Evolutionary conservation across 2,113 vertebrate species (phyloP), one percentile per base, ranked within the genome.

Genomic region (Amphilophus citrinellus): DNA sequence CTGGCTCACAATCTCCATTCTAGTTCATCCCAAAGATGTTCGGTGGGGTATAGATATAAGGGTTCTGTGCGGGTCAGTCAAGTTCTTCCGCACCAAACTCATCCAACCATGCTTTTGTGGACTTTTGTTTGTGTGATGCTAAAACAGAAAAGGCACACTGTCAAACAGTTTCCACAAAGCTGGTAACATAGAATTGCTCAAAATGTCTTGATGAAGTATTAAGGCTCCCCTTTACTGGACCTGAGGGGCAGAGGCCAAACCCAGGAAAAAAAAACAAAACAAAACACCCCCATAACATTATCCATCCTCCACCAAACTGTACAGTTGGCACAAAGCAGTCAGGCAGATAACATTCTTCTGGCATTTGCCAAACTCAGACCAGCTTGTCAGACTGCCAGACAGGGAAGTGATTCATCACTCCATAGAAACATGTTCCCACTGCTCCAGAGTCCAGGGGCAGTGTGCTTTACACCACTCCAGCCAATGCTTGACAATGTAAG

Each of bases 281-380:
- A 71, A 2, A 39, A 39, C 8, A 39, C 2, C 22, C 14, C 0
- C 5, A 71, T 4, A 71, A 22, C 10, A 15, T 71, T 30, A 2
- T 13, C 24, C 42, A 27, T 71, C 24, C 42, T 71, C 66, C 66
- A 71, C 15, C 3, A 71, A 71, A 68, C 42, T 50, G 22, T 68
- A 50, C 15, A 68, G 42, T 50, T 68, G 15, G 17, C 65, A 68
- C 65, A 50, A 30, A 68, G 18, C 22, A 71, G 66, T 71, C 66
- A 71, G 42, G 66, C 42, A 50, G 27, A 44, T 50, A 30, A 71
- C 42, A 50, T 50, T 71, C 24, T 50, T 50, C 24, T 71, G 24
- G 18, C 50, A 30, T 71, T 50, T 30, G 42, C 24, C 65, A 30
- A 50, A 71, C 22, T 1, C 42, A 71, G 65, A 71, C 42, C 18